Percentiles rank a stretch among this genome's conserved stretches.
These are phyloP conservation scores for Neosilurus mollespiculum DNA, from an alignment of 2,797 vertebrate genomes.

Conservation along the genomic window DNA sequence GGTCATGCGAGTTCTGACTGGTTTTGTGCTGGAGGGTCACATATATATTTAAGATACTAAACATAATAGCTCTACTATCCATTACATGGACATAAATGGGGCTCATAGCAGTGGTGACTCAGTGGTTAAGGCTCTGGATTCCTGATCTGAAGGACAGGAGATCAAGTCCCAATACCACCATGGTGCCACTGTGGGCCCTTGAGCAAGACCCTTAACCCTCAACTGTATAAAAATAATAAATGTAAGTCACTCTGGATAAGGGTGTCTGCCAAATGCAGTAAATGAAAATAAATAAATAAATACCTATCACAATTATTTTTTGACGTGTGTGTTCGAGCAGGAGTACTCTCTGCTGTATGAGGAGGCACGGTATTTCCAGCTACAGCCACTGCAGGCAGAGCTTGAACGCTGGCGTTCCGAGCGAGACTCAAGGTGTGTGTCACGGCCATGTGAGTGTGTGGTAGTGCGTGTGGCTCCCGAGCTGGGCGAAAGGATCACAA, in stretches of 20 bases:
- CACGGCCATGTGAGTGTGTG: conserved; percentile 84
- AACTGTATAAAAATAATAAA: too few relatives aligned
- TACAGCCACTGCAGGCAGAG: conserved; percentile 86
- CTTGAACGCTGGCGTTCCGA: conserved; percentile 89
- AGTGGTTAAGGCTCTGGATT: too few relatives aligned
- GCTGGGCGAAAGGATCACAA: conserved; percentile 86
- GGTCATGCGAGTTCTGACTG: too few relatives aligned
- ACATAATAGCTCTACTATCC: not conserved
- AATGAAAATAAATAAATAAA: not conserved
- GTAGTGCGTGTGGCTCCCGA: conserved; percentile 88
- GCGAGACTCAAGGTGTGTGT: conserved; percentile 73
- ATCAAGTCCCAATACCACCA: too few relatives aligned
- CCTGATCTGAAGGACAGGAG: too few relatives aligned
- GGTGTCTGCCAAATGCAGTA: too few relatives aligned
- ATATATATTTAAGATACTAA: not conserved
- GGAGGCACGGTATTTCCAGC: conserved; percentile 93
- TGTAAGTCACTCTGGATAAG: too few relatives aligned
- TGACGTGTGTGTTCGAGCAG: conserved; percentile 64
- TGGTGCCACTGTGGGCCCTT: too few relatives aligned
- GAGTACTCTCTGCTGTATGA: conserved; percentile 93
- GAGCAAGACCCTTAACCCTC: too few relatives aligned
- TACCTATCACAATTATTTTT: not conserved
- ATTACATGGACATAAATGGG: not conserved
- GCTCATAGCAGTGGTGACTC: too few relatives aligned
- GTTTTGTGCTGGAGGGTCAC: too few relatives aligned